Conservation (phyloP, 2,888 invertebrate species). For the Cabera pusaria region DNA sequence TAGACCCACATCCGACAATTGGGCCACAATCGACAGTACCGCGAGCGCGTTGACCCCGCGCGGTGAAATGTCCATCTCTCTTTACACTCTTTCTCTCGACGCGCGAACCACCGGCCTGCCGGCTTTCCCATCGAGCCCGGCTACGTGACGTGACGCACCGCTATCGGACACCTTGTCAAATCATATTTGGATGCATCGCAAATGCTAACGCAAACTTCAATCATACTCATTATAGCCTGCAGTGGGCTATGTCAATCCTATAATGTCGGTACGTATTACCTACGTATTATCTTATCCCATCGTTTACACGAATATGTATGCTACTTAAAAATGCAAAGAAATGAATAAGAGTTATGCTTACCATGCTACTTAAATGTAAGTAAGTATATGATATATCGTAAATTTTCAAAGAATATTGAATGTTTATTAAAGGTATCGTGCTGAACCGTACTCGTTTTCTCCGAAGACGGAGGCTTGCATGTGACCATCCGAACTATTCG, state of each 20-base stretch:
- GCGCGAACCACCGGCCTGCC: slow-evolving; percentile 43
- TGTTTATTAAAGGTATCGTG: slow-evolving; percentile 44
- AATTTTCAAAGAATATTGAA: too few species aligned
- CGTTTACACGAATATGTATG: too few species aligned
- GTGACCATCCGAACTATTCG: slow-evolving; percentile 74
- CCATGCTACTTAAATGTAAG: too few species aligned
- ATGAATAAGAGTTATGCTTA: too few species aligned
- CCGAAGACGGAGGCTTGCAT: slow-evolving; percentile 59
- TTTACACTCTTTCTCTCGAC: slow-evolving; percentile 80
- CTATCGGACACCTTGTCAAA: slow-evolving; percentile 16
- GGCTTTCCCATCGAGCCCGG: slow-evolving; percentile 62
- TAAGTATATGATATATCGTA: too few species aligned
- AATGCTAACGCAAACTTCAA: too few species aligned
- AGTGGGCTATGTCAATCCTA: too few species aligned
- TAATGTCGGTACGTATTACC: too few species aligned
- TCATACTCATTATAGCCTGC: too few species aligned
- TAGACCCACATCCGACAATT: slow-evolving; percentile 82
- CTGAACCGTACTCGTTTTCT: slow-evolving; percentile 57
- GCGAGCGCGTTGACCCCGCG: slow-evolving; percentile 77
- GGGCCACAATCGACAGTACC: slow-evolving; percentile 82
- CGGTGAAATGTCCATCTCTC: slow-evolving; percentile 81
- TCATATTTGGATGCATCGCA: slow-evolving; percentile 8
- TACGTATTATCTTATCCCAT: too few species aligned
- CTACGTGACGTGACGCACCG: slow-evolving; percentile 30
- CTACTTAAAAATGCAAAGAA: too few species aligned